Evolutionary conservation across 2,113 vertebrate genomes (phyloP).

Genomic region (Notothenia coriiceps): DNA sequence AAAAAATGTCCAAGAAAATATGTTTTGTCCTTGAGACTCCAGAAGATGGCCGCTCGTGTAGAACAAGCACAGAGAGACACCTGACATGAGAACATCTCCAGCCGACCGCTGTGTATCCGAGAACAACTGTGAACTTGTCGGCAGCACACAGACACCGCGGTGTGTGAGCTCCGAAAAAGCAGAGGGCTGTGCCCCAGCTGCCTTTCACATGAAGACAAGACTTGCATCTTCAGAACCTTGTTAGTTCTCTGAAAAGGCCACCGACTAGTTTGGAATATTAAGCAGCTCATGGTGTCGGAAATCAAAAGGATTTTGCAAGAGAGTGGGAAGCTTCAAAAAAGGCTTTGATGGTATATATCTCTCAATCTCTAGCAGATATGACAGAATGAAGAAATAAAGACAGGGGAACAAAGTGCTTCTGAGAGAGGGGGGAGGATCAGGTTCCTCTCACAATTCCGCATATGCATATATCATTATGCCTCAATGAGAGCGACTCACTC

Average conservation of each 20-base stretch:
- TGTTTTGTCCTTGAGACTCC: constrained; percentile 9
- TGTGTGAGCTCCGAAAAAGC: constrained; percentile 56
- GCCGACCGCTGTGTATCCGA: constrained; percentile 26
- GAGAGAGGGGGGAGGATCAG: constrained; percentile 46
- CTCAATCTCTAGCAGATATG: constrained; percentile 78
- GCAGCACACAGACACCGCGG: constrained; percentile 56
- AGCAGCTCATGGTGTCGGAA: constrained; percentile 75
- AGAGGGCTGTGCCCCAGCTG: constrained; percentile 67
- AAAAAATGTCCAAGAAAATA: not conserved
- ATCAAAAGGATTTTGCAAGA: constrained; percentile 79
- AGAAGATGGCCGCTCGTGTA: not conserved
- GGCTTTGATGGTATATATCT: constrained; percentile 75
- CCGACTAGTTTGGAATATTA: constrained; percentile 84
- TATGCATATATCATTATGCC: constrained; percentile 76
- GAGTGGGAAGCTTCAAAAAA: constrained; percentile 71
- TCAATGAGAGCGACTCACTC: constrained; percentile 67
- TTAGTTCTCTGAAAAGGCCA: constrained; percentile 83
- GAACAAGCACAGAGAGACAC: constrained; percentile 29
- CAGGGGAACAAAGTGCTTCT: constrained; percentile 61
- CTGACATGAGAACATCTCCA: constrained; percentile 36
- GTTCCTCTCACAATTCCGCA: constrained; percentile 65
- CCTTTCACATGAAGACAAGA: constrained; percentile 77
- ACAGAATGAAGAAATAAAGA: constrained; percentile 68
- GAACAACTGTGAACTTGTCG: constrained; percentile 67
- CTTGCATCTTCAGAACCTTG: constrained; percentile 80